Evolutionary conservation across 2,888 invertebrate genomes (phyloP), one percentile per base, ranked within the genome.

Genomic region (Diploptera punctata): DNA sequence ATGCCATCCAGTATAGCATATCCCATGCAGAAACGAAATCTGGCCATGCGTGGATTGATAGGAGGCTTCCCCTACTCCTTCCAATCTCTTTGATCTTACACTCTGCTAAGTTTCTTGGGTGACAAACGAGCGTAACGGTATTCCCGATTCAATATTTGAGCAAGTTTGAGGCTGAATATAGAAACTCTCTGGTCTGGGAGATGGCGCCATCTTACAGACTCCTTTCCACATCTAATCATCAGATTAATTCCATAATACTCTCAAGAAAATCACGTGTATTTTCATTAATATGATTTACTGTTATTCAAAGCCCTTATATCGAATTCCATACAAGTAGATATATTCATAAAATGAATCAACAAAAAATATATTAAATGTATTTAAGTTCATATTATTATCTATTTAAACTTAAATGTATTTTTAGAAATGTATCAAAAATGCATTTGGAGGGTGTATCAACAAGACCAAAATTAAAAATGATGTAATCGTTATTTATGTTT

Each of bases 111-210:
- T 61, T 68, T 44, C 72, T 72, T 68, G 72, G 52, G 68, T 44
- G 65, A 65, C 70, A 71, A 71, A 62, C 70, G 70, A 71, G 65
- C 70, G 65, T 49, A 49, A 65, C 24, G 70, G 70, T 49, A 65
- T 71, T 65, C 62, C 44, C 68, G 47, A 68, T 72, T 72, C 72
- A 72, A 72, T 72, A 72, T 72, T 72, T 72, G 72, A 68, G 72
- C 18, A 68, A 72, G 72, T 33, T 52, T 52, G 52, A 52, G 52
- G 52, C 24, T 24, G 24, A 52, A 61, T 61, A 61, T 61, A 61
- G 29, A 61, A 33, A 61, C 61, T 61, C 29, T 52, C n/a, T n/a
- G 19, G 44, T 16, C 18, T 13, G 3, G 4, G 18, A 44, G 47
- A 19, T 47, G 47, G 47, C 47, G 19, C 18, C n/a, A 18, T 7